Evolutionary conservation across 2,797 vertebrate species (phyloP).

Genomic region (Gambelia wislizenii): DNA sequence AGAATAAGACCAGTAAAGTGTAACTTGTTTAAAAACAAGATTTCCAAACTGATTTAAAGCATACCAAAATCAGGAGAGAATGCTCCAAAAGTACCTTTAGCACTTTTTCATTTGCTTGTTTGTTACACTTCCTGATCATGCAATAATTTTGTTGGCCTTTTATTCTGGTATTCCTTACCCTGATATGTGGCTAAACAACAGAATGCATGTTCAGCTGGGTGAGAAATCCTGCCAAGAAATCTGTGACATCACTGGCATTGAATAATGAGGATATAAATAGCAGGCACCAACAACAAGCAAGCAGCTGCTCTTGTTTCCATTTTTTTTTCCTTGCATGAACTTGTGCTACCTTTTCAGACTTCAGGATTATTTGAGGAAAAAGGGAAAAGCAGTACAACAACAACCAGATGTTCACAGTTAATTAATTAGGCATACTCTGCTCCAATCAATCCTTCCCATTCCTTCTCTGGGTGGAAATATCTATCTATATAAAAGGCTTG

Average conservation of each 20-base stretch:
- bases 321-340: constrained; percentile 62
- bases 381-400: not conserved
- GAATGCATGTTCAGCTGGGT: accelerated
- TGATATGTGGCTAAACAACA: constrained; percentile 7
- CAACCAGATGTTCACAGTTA: constrained; percentile 57
- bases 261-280: constrained; percentile 62
- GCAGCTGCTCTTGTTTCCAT: constrained; percentile 57
- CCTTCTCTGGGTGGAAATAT: not conserved
- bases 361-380: constrained; percentile 53
- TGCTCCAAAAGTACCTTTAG: not conserved
- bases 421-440: constrained; percentile 23
- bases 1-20: constrained; percentile 8
- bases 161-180: not conserved
- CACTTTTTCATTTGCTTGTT: not conserved
- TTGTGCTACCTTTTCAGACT: constrained; percentile 58
- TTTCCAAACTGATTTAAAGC: constrained; percentile 4
- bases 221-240: constrained; percentile 32
- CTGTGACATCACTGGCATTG: not conserved
- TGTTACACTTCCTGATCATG: not conserved
- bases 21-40: not conserved
- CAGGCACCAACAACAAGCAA: constrained; percentile 14
- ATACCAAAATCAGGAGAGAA: not conserved
- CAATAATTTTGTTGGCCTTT: constrained; percentile 19
- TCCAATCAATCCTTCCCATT: not conserved
- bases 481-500: too few species aligned